Conservation (phyloP, 2,797 vertebrate genomes). For the Enteromius mattozi region DNA sequence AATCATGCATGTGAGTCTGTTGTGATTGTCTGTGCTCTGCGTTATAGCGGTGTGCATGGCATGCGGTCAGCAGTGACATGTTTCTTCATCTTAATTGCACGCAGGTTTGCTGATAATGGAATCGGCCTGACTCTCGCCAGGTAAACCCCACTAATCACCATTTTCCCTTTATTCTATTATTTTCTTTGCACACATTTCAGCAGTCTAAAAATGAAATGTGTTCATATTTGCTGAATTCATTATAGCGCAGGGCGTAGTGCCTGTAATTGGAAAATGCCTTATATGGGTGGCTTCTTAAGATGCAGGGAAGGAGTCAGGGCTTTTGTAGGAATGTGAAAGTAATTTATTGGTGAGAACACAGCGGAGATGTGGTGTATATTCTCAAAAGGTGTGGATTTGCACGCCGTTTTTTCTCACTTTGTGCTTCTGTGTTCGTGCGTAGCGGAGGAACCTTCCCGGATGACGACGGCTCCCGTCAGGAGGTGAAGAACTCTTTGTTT, state of each 20-base stretch:
- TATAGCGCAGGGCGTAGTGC: conserved; percentile 41
- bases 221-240: conserved; percentile 60
- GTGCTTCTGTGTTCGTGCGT: conserved; percentile 40
- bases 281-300: conserved; percentile 64
- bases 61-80: conserved; percentile 58
- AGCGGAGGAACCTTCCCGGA: conserved; percentile 97
- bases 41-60: not conserved
- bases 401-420: conserved; percentile 29
- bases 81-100: conserved; percentile 51
- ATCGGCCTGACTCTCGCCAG: conserved; percentile 95
- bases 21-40: not conserved
- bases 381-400: conserved; percentile 24
- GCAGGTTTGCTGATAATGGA: conserved; percentile 96
- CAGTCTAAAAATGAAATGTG: conserved; percentile 51
- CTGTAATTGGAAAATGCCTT: conserved; percentile 73
- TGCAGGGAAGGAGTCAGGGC: conserved; percentile 53
- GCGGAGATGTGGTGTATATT: conserved; percentile 41
- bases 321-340: conserved; percentile 66
- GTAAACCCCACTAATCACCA: conserved; percentile 72
- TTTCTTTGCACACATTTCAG: conserved; percentile 52
- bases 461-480: conserved; percentile 92
- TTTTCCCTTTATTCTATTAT: conserved; percentile 37
- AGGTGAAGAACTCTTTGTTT: conserved; percentile 95
- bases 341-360: conserved; percentile 61
- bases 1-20: not conserved